A percentile compares a stretch with the other conserved stretches of the same genome.
Conservation (phyloP, 1,140 invertebrate genomes). For the Drosophila burlai region DNA sequence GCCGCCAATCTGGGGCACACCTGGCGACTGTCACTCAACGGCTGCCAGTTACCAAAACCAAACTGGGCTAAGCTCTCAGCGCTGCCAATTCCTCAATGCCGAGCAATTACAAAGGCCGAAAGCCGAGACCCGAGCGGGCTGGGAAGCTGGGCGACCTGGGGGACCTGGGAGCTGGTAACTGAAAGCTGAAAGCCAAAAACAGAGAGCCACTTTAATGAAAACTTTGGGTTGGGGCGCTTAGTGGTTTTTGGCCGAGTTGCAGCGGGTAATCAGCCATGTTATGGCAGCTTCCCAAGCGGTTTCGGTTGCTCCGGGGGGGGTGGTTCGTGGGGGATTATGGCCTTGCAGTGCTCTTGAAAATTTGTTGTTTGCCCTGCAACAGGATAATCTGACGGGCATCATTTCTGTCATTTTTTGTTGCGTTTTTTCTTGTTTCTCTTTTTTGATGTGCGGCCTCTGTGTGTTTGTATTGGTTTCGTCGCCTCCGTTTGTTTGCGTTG, state of each 20-base stretch:
- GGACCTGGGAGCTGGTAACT: background rate
- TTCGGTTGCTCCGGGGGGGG: conserved; percentile 4
- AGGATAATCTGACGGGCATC: conserved; percentile 54
- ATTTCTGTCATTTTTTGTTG: conserved; percentile 6
- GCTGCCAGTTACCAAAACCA: conserved; percentile 23
- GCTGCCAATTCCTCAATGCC: conserved; percentile 46
- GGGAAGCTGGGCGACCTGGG: background rate
- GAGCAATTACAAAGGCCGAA: conserved; percentile 58
- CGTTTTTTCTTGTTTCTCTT: background rate
- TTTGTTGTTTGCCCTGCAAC: conserved; percentile 46
- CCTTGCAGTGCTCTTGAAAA: conserved; percentile 57
- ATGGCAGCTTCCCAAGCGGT: conserved; percentile 38
- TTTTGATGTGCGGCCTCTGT: conserved; percentile 2
- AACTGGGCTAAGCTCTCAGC: conserved; percentile 35
- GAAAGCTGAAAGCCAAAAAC: conserved; percentile 42
- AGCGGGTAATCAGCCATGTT: conserved; percentile 55
- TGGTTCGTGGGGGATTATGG: conserved; percentile 44
- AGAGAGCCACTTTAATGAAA: conserved; percentile 59
- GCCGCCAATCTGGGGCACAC: conserved; percentile 30
- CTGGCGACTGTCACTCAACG: conserved; percentile 33
- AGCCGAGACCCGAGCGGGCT: conserved; percentile 9
- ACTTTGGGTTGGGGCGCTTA: conserved; percentile 54
- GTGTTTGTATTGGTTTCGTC: conserved; percentile 50
- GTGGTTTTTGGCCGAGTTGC: conserved; percentile 52
- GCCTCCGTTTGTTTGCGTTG: conserved; percentile 39